A percentile compares a stretch with the other conserved stretches of the same genome.
Conservation (phyloP, 2,797 vertebrate genomes). For the Octomys mimax region DNA sequence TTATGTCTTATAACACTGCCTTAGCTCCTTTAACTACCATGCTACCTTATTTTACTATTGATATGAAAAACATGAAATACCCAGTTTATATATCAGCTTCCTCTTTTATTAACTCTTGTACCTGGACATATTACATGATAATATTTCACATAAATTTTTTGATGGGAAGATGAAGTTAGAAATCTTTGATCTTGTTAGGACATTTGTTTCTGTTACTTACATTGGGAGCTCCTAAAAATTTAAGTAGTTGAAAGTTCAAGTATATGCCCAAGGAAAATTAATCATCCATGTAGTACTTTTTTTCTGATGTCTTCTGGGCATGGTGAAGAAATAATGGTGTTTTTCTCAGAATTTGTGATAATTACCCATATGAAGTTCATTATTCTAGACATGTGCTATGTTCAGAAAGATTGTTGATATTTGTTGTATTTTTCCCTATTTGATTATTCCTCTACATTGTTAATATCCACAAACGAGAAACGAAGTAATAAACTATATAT, state of each 20-base stretch:
- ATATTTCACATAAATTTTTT: slow-evolving; percentile 52
- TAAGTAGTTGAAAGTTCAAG: slow-evolving; percentile 45
- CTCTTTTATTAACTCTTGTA: slow-evolving; percentile 31
- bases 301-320: slow-evolving; percentile 51
- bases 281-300: background rate
- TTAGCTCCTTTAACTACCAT: slow-evolving; percentile 43
- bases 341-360: slow-evolving; percentile 55
- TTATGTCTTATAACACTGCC: background rate
- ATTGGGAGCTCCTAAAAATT: background rate
- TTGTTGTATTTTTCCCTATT: slow-evolving; percentile 3
- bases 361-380: background rate
- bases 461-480: background rate
- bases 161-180: slow-evolving; percentile 46
- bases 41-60: slow-evolving; percentile 26
- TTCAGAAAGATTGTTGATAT: slow-evolving; percentile 40
- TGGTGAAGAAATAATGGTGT: background rate
- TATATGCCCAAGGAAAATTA: slow-evolving; percentile 26
- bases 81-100: background rate
- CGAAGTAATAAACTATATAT: slow-evolving; percentile 11
- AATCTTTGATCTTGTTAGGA: slow-evolving; percentile 47
- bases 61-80: slow-evolving; percentile 41
- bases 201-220: slow-evolving; percentile 56
- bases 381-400: background rate
- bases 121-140: background rate
- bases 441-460: slow-evolving; percentile 24